Evolutionary conservation across 2,888 invertebrate species (phyloP).

Genomic region (Drosophila neotestacea): DNA sequence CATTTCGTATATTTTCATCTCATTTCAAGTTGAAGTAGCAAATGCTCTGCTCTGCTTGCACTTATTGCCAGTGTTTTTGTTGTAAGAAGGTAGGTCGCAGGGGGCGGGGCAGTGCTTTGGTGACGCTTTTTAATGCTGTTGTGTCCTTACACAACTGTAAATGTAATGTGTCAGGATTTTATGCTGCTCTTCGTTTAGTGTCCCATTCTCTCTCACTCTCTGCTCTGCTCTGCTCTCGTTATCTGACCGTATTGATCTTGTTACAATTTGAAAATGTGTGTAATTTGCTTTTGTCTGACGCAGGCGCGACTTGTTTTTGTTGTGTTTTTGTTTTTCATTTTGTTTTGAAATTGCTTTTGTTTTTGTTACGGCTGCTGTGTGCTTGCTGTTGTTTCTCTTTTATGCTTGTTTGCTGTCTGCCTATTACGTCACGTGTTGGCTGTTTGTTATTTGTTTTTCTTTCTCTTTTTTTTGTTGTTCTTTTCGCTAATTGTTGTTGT

Average conservation of each 20-base stretch:
- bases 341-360: conserved; percentile 16
- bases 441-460: conserved; percentile 28
- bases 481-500: conserved; percentile 23
- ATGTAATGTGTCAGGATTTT: conserved; percentile 82
- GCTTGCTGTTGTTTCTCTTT: conserved; percentile 8
- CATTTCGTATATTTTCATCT: conserved; percentile 1
- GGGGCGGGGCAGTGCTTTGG: conserved; percentile 12
- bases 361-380: conserved; percentile 9
- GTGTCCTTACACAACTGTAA: conserved; percentile 82
- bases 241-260: conserved; percentile 69
- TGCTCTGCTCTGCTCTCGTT: conserved; percentile 25
- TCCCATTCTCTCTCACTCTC: conserved; percentile 5
- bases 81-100: conserved; percentile 65
- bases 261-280: conserved; percentile 67
- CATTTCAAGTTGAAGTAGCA: conserved; percentile 49
- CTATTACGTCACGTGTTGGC: conserved; percentile 67
- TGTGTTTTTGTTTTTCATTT: conserved; percentile 29
- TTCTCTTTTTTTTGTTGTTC: conserved; percentile 25
- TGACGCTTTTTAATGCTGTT: conserved; percentile 36
- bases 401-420: conserved; percentile 38
- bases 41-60: conserved; percentile 1
- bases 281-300: conserved; percentile 66
- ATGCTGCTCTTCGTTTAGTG: conserved; percentile 43
- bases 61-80: conserved; percentile 24
- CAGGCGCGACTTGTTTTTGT: conserved; percentile 40